phyloP scores from a whole-genome alignment of 2,888 invertebrate genomes.

The Diarsia brunnea region DNA sequence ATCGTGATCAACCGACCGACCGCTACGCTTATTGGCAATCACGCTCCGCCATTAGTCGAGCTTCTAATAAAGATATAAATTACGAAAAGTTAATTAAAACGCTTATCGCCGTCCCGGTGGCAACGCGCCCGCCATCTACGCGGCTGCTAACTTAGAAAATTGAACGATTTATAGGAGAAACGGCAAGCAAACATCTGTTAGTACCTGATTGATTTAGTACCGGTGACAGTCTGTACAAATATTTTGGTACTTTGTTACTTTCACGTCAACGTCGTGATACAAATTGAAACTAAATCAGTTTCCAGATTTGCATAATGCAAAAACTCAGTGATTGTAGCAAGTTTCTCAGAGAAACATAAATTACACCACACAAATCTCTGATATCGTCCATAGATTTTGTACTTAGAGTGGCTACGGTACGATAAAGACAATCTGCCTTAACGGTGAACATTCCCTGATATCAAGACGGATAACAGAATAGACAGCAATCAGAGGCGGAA shows the following conservation, averaged over 20 bases:
- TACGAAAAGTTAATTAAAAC: constrained; percentile 89
- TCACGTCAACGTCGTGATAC: constrained; percentile 59
- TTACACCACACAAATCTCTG: constrained; percentile 51
- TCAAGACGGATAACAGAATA: constrained; percentile 58
- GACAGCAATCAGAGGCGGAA: constrained; percentile 56
- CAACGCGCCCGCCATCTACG: constrained; percentile 73
- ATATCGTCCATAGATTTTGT: constrained; percentile 51
- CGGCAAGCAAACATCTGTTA: constrained; percentile 72
- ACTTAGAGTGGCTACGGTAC: constrained; percentile 38
- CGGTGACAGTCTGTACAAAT: constrained; percentile 65
- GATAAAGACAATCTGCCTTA: constrained; percentile 62
- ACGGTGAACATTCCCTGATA: constrained; percentile 61
- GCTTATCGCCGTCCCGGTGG: constrained; percentile 81
- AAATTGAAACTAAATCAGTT: constrained; percentile 54
- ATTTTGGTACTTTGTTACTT: constrained; percentile 67
- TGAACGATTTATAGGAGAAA: constrained; percentile 85
- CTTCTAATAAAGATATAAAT: constrained; percentile 89
- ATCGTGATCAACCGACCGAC: constrained; percentile 80
- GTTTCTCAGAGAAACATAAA: constrained; percentile 53
- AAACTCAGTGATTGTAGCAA: constrained; percentile 55
- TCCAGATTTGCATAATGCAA: constrained; percentile 54
- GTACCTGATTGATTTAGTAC: constrained; percentile 75
- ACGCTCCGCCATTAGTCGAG: constrained; percentile 80
- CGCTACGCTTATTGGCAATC: constrained; percentile 82
- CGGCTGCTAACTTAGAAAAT: constrained; percentile 80